These are phyloP conservation scores for Neomorphus geoffroyi DNA, from an alignment of 2,797 vertebrate species.

Conservation along the genomic window DNA sequence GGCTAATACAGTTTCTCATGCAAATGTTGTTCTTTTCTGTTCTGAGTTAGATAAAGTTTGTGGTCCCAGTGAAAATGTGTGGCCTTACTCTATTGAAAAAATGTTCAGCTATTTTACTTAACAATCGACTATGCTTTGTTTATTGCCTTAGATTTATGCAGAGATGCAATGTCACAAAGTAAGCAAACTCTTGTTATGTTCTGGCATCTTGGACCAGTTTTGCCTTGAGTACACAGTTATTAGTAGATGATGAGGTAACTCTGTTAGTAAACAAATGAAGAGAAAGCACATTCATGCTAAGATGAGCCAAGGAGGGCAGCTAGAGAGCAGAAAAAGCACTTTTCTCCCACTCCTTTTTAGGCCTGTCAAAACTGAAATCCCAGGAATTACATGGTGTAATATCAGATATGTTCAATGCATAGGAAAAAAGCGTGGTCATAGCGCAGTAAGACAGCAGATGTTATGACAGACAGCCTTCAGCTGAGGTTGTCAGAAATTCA, in stretches of 20 bases:
- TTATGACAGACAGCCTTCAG: constrained; percentile 40
- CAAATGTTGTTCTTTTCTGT: background rate
- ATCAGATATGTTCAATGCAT: background rate
- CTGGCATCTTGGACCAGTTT: background rate
- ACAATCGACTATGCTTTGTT: background rate
- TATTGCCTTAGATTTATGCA: background rate
- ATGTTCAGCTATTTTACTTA: background rate
- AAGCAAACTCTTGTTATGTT: background rate
- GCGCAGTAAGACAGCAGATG: constrained; percentile 19
- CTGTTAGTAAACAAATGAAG: background rate
- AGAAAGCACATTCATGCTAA: background rate
- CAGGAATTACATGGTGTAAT: background rate
- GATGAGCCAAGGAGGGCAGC: background rate
- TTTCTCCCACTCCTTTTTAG: background rate
- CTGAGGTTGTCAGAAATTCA: constrained; percentile 37
- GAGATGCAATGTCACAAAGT: background rate
- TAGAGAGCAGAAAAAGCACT: background rate
- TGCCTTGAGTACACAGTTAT: background rate
- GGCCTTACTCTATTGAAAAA: background rate
- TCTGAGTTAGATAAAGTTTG: background rate
- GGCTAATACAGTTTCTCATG: background rate
- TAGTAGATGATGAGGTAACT: background rate
- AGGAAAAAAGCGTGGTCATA: background rate
- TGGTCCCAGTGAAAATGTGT: background rate
- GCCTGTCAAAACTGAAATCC: background rate